Base-by-base conservation (phyloP, 2,113 vertebrate genomes). In the Dolichotis patagonum region DNA sequence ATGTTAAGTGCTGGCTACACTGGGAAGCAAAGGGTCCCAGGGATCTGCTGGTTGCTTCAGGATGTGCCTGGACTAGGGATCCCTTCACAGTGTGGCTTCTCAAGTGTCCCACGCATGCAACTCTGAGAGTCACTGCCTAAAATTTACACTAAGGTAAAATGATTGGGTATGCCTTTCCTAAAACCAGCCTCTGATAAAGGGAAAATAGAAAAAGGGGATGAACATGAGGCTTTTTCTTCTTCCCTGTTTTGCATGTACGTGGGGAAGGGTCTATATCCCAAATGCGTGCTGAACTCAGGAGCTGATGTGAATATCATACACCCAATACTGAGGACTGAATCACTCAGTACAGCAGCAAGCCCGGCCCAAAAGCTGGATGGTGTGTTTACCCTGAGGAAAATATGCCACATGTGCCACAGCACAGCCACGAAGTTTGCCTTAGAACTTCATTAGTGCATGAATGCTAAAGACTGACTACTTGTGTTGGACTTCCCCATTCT, bases 261-360 rank as follows among this genome's bases (percentile, higher is more conserved):
- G 35, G 9, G 26, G n/a, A 5, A 22, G 8, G 22, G 6, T 17
- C 26, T 7, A 1, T 4, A 78, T 69, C 7, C 4, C 11, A 22
- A 24, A 28, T 38, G 17, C 67, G 75, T 35, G 69, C 3, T 28
- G 73, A 38, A 30, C 2, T 83, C 69, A 11, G 20, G 19, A 71
- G 17, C 0, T 63, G 77, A 52, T 3, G 1, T 49, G 58, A 58
- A 13, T 28, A 38, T 19, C 19, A 13, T 69, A 16, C 26, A 58
- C 43, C 28, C 52, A 83, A 49, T 20, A 1, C 22, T 4, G 14
- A 88, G 10, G 5, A 62, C 52, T 26, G 58, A 3, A 22, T 56
- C 22, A 43, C 20, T n/a, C 78, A 86, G 52, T 7, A 60, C 0
- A 83, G 56, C 6, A 60, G 35, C 24, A 58, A 78, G 85, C 3